These are phyloP conservation scores for Ophioderma brevispina DNA, from an alignment of 35 echinoderm and acorn worm genomes.

Conservation along the genomic window DNA sequence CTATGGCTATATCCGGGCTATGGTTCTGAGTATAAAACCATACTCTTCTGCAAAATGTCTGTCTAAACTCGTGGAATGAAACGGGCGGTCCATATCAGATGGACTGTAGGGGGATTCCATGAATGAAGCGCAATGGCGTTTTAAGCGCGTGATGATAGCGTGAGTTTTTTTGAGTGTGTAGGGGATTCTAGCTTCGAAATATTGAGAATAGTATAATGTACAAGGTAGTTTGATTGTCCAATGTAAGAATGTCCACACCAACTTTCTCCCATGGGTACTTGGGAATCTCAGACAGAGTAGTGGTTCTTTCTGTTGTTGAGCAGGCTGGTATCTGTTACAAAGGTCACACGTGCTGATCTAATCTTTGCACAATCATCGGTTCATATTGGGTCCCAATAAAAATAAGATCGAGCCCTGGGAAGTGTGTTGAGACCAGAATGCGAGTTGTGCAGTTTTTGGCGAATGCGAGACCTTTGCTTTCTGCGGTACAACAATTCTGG, in stretches of 20 bases:
- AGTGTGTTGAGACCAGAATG: constrained; percentile 62
- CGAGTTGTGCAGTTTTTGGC: constrained; percentile 7
- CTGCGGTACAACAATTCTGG: constrained; percentile 50
- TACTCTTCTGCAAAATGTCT: constrained; percentile 56
- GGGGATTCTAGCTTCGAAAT: constrained; percentile 48
- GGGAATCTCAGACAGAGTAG: constrained; percentile 44
- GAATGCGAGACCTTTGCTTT: background rate
- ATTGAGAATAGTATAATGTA: constrained; percentile 63
- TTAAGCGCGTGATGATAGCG: constrained; percentile 11
- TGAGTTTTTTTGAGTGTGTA: constrained; percentile 4
- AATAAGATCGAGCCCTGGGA: constrained; percentile 41
- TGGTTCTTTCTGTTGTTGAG: constrained; percentile 59
- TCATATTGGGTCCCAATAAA: constrained; percentile 77
- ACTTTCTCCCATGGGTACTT: constrained; percentile 65
- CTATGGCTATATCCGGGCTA: constrained; percentile 56
- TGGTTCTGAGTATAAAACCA: constrained; percentile 42
- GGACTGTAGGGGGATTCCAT: constrained; percentile 47
- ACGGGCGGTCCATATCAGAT: constrained; percentile 71
- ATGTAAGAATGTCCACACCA: constrained; percentile 46
- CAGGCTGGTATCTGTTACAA: constrained; percentile 22
- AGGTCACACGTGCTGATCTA: constrained; percentile 14
- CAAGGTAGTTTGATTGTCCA: constrained; percentile 59
- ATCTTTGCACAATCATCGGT: constrained; percentile 51
- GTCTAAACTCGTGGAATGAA: constrained; percentile 57
- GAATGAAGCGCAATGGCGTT: constrained; percentile 60